Base-by-base conservation (phyloP, 2,888 invertebrate species). In the Drosophila neotestacea region DNA sequence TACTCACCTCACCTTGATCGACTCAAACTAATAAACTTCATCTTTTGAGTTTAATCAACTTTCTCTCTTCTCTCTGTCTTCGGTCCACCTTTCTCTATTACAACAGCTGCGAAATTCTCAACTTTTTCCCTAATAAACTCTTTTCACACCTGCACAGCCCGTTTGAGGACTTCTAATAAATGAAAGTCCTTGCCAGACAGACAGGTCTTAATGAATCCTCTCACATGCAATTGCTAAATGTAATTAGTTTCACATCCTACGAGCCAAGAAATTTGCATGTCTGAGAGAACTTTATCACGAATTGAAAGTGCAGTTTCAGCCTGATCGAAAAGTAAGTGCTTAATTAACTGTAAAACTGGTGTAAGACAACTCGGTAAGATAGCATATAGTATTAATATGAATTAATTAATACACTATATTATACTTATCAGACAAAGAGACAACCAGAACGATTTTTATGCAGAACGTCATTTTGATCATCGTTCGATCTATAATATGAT, bases 31-130 rank as follows among this genome's bases (percentile, higher is more conserved):
- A 66, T 66, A 47, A 54, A 34, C 47, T 52, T 38, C 16, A 55
- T n/a, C 34, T 22, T 22, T 4, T 28, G 4, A 39, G 77, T 52
- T 73, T 59, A 70, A 64, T 76, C 50, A 56, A 73, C 76, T 76
- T 62, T 73, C 13, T 44, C 56, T 55, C 30, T 47, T 48, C 38
- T 32, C 50, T 46, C 56, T 55, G 32, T 47, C 44, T 32, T 32
- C 50, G 41, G 2, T 38, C n/a, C 13, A 46, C 27, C 54, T 59
- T 38, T 4, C 10, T 16, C 16, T 28, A 10, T 32, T 7, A 4
- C 48, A 44, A 44, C 39, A 66, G 59, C 52, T 47, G 50, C 11
- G 32, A 27, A 30, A 27, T 51, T 5, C 27, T 10, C 16, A 60
- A 47, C 47, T 64, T 60, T 60, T 52, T 7, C 1, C 7, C 22